Conservation (phyloP, 2,797 vertebrate species). For the Simalia tracyae region DNA sequence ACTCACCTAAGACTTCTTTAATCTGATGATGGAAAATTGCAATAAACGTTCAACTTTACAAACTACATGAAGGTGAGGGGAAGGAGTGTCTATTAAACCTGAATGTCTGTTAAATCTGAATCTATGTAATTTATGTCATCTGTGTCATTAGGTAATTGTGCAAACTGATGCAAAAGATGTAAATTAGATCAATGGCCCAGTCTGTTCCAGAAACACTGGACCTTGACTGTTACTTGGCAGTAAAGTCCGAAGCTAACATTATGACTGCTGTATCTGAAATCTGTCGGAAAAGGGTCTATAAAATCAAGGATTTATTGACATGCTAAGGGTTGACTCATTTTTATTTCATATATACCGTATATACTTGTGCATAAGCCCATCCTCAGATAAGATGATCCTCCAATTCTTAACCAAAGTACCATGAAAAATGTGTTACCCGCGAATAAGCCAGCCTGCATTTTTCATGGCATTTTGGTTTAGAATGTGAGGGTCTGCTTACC, state of each 20-base stretch:
- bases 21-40: background rate
- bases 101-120: background rate
- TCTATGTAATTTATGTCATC: background rate
- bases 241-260: background rate
- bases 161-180: background rate
- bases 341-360: background rate
- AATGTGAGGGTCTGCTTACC: background rate
- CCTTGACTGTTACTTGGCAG: background rate
- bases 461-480: background rate
- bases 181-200: background rate
- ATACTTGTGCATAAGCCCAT: background rate
- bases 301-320: background rate
- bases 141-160: background rate
- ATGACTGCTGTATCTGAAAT: background rate
- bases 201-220: background rate
- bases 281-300: background rate
- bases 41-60: background rate
- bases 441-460: background rate
- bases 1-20: background rate
- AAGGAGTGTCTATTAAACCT: background rate
- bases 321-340: background rate
- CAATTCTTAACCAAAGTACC: background rate
- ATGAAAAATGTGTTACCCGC: background rate
- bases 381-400: background rate
- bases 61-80: background rate